A percentile compares a stretch with the other conserved stretches of the same genome.
phyloP scores from a whole-genome alignment of 2,888 invertebrate genomes.

The Phanerotoma sp. region DNA sequence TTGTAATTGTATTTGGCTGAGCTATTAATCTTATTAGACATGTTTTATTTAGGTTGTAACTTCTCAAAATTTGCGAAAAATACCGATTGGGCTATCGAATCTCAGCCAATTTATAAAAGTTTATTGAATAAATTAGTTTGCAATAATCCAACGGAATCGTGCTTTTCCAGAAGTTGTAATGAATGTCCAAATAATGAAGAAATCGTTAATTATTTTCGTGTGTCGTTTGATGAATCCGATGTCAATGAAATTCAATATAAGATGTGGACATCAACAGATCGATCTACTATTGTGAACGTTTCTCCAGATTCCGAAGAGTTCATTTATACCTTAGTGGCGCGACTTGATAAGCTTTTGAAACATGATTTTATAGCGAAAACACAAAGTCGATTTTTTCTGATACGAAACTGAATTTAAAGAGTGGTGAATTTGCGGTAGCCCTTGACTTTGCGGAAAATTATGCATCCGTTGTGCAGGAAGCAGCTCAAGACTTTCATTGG shows the following conservation, averaged over 20 bases:
- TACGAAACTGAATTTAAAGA: slow-evolving; percentile 7
- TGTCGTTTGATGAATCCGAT: background rate
- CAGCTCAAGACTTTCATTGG: slow-evolving; percentile 30
- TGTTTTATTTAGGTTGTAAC: background rate
- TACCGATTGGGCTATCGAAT: background rate
- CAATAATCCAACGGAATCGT: background rate
- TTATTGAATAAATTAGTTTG: background rate
- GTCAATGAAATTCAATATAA: background rate
- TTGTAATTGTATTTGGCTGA: background rate
- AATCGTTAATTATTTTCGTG: background rate
- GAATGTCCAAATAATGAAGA: background rate
- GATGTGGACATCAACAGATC: background rate
- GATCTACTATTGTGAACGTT: background rate
- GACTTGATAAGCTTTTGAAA: background rate
- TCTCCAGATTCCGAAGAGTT: background rate
- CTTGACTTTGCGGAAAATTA: slow-evolving; percentile 39
- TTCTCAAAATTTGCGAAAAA: background rate
- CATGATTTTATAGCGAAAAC: slow-evolving; percentile 25
- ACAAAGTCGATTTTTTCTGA: slow-evolving; percentile 20
- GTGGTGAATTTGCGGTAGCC: slow-evolving; percentile 23
- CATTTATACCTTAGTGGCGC: background rate
- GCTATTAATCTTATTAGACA: background rate
- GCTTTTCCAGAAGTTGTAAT: background rate
- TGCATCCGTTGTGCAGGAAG: slow-evolving; percentile 34
- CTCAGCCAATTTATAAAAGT: background rate